Base-by-base conservation (phyloP, 2,888 invertebrate genomes). In the Orthosia gracilis region DNA sequence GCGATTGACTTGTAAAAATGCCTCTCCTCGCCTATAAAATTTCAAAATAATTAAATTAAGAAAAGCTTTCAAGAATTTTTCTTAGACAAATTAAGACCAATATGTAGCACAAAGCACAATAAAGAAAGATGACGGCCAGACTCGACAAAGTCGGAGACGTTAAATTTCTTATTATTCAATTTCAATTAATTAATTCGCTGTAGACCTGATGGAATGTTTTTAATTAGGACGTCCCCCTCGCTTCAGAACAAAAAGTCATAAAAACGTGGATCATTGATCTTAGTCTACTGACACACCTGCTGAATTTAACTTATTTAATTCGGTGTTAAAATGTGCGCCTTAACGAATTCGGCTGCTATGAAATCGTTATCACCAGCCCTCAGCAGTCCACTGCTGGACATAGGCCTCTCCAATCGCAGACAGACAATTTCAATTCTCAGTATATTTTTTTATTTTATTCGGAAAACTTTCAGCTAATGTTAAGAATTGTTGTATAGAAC, bases 91-190 rank as follows among this genome's bases (percentile, higher is more conserved):
- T 57, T 40, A 40, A 40, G 40, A 40, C 40, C 40, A 40, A 1
- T 40, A 40, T 40, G 40, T 40, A 9, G 7, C 40, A 40, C 40
- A 40, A 40, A 40, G 40, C 40, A 40, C 9, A 40, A 40, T 40
- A 40, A 40, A 40, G 40, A 40, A 64, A 57, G 52, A 18, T 73
- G 58, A 40, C 73, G 9, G 40, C 9, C 40, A 40, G 26, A 54
- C 45, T 17, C 23, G 18, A 40, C 40, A 40, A 9, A 62, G 47
- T 31, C 52, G 26, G 40, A 50, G 54, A 52, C 65, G 21, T 74
- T 66, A 26, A 62, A 80, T 77, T 57, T 66, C 21, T 50, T 62
- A 66, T 77, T 74, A 81, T 78, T 75, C 47, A 80, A 78, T 63
- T 78, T 80, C 52, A 21, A 64, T 58, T 58, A 81, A 78, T 80